Percentiles rank a stretch among this genome's conserved stretches.
These are phyloP conservation scores for Ectemnius lituratus DNA, from an alignment of 2,888 invertebrate species.

Conservation along the genomic window DNA sequence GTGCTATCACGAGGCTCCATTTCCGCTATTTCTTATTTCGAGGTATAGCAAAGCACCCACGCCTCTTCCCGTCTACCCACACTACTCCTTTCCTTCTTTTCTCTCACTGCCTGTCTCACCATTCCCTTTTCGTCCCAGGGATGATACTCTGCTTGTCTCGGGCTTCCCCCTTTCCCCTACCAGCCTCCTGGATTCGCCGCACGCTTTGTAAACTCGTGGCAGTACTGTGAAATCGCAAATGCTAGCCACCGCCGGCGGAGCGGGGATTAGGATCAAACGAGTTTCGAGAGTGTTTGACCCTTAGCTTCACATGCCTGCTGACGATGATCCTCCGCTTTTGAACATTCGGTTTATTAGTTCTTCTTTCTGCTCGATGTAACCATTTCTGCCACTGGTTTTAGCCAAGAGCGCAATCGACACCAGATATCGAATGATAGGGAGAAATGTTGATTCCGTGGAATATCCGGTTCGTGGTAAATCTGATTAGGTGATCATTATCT, in stretches of 20 bases:
- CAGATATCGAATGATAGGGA: too few species aligned
- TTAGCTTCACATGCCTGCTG: constrained; percentile 3
- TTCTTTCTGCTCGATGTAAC: background rate
- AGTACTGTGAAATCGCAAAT: constrained; percentile 24
- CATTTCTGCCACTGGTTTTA: background rate
- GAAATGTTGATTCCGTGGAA: too few species aligned
- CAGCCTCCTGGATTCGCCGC: constrained; percentile 30
- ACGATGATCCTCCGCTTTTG: background rate
- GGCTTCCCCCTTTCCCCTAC: background rate
- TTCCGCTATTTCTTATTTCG: background rate
- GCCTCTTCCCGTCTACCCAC: background rate
- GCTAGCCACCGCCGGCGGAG: constrained; percentile 14
- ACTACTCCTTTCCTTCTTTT: background rate
- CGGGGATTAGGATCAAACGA: constrained; percentile 45
- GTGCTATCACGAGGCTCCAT: background rate
- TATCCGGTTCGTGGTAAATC: too few species aligned
- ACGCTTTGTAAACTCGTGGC: constrained; percentile 41
- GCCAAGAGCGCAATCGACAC: background rate
- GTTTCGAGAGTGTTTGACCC: constrained; percentile 39
- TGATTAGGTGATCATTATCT: too few species aligned
- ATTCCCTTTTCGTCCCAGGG: constrained; percentile 17
- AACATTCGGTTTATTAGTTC: background rate
- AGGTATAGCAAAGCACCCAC: background rate
- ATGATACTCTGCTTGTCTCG: background rate
- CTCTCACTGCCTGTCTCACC: background rate